A percentile compares a stretch with the other conserved stretches of the same genome.
Evolutionary conservation across 1,140 invertebrate genomes (phyloP).

Genomic region (Varroa destructor): DNA sequence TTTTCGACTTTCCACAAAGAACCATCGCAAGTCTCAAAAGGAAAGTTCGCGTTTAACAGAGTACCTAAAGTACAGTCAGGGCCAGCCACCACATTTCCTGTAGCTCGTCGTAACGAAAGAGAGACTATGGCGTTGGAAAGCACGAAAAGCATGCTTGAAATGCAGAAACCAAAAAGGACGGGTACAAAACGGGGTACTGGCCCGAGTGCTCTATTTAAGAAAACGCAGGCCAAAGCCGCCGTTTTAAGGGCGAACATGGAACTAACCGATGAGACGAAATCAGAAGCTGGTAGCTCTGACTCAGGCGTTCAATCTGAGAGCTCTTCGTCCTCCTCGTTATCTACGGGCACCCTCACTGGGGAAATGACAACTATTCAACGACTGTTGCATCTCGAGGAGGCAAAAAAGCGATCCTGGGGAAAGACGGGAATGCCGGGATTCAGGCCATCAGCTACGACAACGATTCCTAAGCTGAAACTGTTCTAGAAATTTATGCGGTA

Average conservation of each 20-base stretch:
- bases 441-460: background rate
- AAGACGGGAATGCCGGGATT: constrained; percentile 21
- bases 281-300: background rate
- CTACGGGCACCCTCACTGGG: background rate
- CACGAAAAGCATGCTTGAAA: background rate
- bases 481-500: too few species aligned
- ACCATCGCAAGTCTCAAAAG: background rate
- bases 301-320: constrained; percentile 1
- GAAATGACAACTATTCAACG: constrained; percentile 16
- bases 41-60: background rate
- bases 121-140: background rate
- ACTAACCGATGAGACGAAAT: background rate
- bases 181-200: background rate
- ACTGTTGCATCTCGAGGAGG: constrained; percentile 9
- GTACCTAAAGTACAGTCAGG: background rate
- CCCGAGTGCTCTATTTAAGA: background rate
- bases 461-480: background rate
- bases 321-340: background rate
- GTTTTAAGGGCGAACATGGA: background rate
- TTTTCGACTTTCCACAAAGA: too few species aligned
- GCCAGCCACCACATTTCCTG: background rate
- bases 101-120: background rate
- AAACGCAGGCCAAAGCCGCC: background rate
- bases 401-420: constrained; percentile 24
- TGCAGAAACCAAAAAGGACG: background rate